phyloP scores from a whole-genome alignment of 2,888 invertebrate genomes.

The Phania funesta region DNA sequence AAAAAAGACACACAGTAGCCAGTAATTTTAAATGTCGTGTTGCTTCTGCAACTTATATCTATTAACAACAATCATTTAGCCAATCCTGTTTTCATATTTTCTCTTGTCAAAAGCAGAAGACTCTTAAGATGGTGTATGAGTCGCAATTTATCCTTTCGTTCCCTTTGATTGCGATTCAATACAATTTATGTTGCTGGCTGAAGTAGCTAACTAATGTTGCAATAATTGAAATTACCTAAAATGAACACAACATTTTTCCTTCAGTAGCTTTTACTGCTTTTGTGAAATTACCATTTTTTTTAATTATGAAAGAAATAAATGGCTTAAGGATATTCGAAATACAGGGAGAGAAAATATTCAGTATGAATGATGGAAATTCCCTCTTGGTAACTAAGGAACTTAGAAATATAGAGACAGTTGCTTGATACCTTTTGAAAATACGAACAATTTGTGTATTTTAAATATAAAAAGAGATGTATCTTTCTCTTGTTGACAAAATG shows the following conservation, averaged over 20 bases:
- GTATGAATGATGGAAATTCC: not conserved
- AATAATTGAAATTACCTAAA: conserved; percentile 8
- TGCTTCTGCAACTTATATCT: conserved; percentile 2
- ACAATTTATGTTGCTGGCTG: conserved; percentile 12
- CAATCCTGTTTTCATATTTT: conserved; percentile 2
- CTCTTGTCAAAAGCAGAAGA: not conserved
- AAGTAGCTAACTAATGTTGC: conserved; percentile 18
- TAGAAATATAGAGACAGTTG: too few relatives aligned
- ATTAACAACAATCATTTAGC: conserved; percentile 11
- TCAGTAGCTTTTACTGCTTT: not conserved
- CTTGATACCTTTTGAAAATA: too few relatives aligned
- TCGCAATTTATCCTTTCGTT: not conserved
- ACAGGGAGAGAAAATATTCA: not conserved
- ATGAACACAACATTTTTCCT: not conserved
- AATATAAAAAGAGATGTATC: too few relatives aligned
- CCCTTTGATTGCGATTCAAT: not conserved
- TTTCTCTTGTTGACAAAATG: too few relatives aligned
- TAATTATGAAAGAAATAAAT: not conserved
- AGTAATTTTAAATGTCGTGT: conserved; percentile 45
- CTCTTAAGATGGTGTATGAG: not conserved
- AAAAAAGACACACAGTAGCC: conserved; percentile 15
- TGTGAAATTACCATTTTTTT: not conserved
- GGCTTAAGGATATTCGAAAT: not conserved
- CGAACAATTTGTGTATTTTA: too few relatives aligned
- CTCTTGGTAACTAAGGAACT: too few relatives aligned